Evolutionary conservation across 1,140 invertebrate species (phyloP).

Genomic region (Triops cancriformis): DNA sequence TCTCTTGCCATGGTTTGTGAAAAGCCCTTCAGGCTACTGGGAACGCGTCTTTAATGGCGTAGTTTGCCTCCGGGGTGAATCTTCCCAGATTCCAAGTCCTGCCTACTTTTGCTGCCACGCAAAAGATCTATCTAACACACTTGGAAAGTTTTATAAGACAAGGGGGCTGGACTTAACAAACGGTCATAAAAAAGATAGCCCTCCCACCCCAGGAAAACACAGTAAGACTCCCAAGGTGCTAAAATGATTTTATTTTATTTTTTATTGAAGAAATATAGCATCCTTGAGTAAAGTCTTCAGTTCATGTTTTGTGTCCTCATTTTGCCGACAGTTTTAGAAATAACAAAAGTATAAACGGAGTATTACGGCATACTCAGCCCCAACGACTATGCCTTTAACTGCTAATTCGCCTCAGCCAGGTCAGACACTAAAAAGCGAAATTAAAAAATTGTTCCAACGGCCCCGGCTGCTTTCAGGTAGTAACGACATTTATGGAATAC

Average conservation of each 20-base stretch:
- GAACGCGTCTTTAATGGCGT: constrained; percentile 7
- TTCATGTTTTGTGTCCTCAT: too few species aligned
- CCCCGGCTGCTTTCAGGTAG: background rate
- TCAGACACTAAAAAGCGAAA: background rate
- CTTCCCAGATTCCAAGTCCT: background rate
- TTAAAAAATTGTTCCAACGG: background rate
- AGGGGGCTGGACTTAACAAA: background rate
- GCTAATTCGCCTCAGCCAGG: background rate
- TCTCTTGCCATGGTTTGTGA: background rate
- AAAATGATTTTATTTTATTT: too few species aligned
- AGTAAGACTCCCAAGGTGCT: too few species aligned
- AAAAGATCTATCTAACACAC: background rate
- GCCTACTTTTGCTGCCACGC: background rate
- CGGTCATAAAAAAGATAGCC: background rate
- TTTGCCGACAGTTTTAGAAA: too few species aligned
- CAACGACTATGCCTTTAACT: too few species aligned
- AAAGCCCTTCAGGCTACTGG: background rate
- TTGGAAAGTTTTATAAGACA: background rate
- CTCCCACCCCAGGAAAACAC: background rate
- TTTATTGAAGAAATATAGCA: too few species aligned
- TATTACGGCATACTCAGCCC: too few species aligned
- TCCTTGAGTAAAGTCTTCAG: too few species aligned
- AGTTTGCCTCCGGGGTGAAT: background rate
- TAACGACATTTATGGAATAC: background rate
- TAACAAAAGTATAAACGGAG: too few species aligned